These are phyloP conservation scores for Phrynosoma platyrhinos DNA, from an alignment of 2,113 vertebrate genomes.

Conservation along the genomic window DNA sequence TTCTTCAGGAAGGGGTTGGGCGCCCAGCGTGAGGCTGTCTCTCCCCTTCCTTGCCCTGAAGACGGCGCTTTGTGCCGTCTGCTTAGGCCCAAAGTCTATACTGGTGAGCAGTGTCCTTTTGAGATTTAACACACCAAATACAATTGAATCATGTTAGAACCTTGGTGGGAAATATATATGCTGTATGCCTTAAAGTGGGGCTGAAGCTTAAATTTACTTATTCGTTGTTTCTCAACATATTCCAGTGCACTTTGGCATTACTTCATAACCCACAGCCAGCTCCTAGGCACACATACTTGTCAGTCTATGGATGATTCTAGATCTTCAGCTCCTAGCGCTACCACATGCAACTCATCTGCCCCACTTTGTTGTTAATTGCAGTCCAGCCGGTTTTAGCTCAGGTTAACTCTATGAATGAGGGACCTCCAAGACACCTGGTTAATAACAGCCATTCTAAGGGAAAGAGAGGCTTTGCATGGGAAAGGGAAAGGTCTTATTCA, in stretches of 20 bases:
- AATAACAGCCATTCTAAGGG: too few species aligned
- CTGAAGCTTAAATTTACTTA: not conserved
- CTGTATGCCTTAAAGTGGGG: not conserved
- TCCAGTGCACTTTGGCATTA: not conserved
- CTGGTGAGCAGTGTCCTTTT: not conserved
- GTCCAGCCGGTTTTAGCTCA: too few species aligned
- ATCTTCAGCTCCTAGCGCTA: not conserved
- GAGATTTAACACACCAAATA: not conserved
- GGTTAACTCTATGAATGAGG: too few species aligned
- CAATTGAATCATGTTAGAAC: not conserved
- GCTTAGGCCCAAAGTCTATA: too few species aligned
- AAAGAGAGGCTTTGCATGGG: too few species aligned
- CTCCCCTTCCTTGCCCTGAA: too few species aligned
- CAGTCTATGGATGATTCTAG: not conserved
- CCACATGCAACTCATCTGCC: not conserved
- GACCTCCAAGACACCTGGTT: too few species aligned
- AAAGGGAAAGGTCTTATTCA: too few species aligned
- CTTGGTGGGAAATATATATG: not conserved
- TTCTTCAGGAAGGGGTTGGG: too few species aligned
- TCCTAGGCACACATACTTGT: too few species aligned
- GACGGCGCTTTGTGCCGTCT: too few species aligned
- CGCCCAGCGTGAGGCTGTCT: too few species aligned
- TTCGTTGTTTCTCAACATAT: not conserved
- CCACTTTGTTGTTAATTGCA: not conserved
- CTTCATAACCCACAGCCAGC: not conserved